Evolutionary conservation across 1,140 invertebrate species (phyloP).

Genomic region (Drosophila melanogaster): Release_6_plus_ISO1_MT NT_033777.3:6814501-6815000

Average conservation of each 20-base stretch:
- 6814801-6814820: too few species aligned
- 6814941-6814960: too few species aligned
- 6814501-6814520: constrained; percentile 7
- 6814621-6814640: constrained; percentile 17
- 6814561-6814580: constrained; percentile 6
- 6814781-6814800: too few species aligned
- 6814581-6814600: constrained; percentile 35
- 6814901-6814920: too few species aligned
- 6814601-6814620: constrained; percentile 48
- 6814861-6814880: too few species aligned
- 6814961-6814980: too few species aligned
- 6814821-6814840: too few species aligned
- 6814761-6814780: not conserved
- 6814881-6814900: too few species aligned
- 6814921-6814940: too few species aligned
- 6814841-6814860: too few species aligned
- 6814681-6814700: constrained; percentile 5
- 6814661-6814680: constrained; percentile 9
- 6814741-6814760: not conserved
- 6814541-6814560: constrained; percentile 17
- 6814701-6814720: not conserved
- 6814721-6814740: too few species aligned
- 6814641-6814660: constrained; percentile 54
- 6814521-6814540: constrained; percentile 14
- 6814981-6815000: too few species aligned